phyloP scores from a whole-genome alignment of 1,140 invertebrate genomes.

The Ectropis grisescens region DNA sequence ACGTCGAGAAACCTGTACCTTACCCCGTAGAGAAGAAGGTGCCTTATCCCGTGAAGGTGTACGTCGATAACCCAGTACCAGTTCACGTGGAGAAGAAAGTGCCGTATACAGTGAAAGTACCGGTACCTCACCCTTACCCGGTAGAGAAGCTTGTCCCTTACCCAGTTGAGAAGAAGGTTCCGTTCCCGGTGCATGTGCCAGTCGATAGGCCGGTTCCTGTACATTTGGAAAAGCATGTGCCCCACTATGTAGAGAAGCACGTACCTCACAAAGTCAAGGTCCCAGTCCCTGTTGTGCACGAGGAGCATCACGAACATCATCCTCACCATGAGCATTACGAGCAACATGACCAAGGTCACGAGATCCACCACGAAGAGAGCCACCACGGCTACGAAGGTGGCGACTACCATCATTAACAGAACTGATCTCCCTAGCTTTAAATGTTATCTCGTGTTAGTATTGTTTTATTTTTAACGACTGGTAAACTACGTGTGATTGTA shows the following conservation, averaged over 20 bases:
- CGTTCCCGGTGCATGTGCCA: conserved; percentile 73
- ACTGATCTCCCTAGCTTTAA: conserved; percentile 70
- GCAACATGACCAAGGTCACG: conserved; percentile 28
- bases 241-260: conserved; percentile 73
- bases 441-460: conserved; percentile 64
- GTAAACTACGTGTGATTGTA: conserved; percentile 32
- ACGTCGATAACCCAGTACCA: conserved; percentile 73
- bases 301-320: conserved; percentile 52
- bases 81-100: conserved; percentile 73
- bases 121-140: conserved; percentile 71
- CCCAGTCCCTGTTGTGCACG: conserved; percentile 66
- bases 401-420: conserved; percentile 44
- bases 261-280: conserved; percentile 71
- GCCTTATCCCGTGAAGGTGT: conserved; percentile 74
- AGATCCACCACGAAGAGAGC: conserved; percentile 28
- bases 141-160: conserved; percentile 72
- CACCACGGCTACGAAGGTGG: conserved; percentile 35
- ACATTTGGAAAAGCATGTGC: conserved; percentile 76
- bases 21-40: conserved; percentile 76
- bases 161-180: conserved; percentile 73
- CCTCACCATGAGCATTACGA: conserved; percentile 51
- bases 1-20: conserved; percentile 73
- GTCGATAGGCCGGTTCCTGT: conserved; percentile 71
- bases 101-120: conserved; percentile 72
- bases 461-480: conserved; percentile 43